Evolutionary conservation across 2,888 invertebrate species (phyloP).

Genomic region (Uropetala carovei): DNA sequence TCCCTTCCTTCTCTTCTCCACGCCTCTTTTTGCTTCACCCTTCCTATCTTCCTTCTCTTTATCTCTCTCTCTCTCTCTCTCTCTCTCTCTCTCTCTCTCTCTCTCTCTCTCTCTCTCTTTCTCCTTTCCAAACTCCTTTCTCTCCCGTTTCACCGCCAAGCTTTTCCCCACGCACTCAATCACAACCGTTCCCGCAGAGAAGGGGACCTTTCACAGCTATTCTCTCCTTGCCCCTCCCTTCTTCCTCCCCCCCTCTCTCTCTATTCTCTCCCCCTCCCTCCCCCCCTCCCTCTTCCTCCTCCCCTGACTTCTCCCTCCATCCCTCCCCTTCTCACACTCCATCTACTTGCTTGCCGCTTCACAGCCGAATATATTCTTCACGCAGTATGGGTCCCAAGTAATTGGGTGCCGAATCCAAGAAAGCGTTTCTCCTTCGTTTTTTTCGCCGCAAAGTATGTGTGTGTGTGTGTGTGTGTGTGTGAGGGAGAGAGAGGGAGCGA

Average conservation of each 20-base stretch:
- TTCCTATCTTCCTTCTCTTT: neutral
- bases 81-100: conserved; percentile 16
- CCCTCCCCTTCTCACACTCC: too few relatives aligned
- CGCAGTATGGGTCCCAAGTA: conserved; percentile 48
- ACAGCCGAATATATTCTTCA: conserved; percentile 37
- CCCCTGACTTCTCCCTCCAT: neutral
- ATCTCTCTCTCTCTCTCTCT: conserved; percentile 19
- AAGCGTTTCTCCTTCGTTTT: conserved; percentile 7
- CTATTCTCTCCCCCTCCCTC: neutral
- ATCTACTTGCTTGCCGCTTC: neutral
- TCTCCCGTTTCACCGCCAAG: neutral
- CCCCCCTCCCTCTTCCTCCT: neutral
- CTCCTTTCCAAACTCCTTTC: neutral
- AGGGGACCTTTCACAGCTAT: neutral
- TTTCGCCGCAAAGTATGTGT: conserved; percentile 20
- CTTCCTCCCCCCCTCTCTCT: neutral
- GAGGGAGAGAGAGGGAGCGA: too few relatives aligned
- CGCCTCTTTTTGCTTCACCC: neutral
- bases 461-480: too few relatives aligned
- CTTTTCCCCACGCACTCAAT: neutral
- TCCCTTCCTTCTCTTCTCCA: too few relatives aligned
- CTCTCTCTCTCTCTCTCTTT: neutral
- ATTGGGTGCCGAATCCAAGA: conserved; percentile 55
- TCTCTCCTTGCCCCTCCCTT: neutral
- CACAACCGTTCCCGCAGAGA: neutral